Evolutionary conservation across 2,113 vertebrate genomes (phyloP).

Genomic region (Arvicanthis niloticus): DNA sequence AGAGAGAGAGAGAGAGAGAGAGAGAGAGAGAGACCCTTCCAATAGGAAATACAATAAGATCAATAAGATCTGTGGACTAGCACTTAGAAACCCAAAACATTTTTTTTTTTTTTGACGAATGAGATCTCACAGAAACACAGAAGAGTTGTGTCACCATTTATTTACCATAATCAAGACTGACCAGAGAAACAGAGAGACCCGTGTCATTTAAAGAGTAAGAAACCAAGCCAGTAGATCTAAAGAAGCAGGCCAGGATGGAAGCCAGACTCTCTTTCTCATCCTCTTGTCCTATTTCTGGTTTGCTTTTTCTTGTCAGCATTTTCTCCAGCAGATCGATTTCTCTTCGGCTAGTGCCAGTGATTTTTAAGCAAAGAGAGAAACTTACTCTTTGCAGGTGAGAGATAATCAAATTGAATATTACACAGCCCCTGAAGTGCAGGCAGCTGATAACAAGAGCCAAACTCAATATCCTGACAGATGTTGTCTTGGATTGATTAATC

Average conservation of each 20-base stretch:
- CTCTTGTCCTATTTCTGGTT: slow-evolving; percentile 80
- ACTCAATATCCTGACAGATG: slow-evolving; percentile 89
- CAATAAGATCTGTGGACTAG: background rate
- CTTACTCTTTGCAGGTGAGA: slow-evolving; percentile 85
- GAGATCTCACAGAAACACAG: slow-evolving; percentile 22
- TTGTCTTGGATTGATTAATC: slow-evolving; percentile 88
- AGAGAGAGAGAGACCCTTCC: too few species aligned
- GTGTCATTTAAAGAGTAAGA: slow-evolving; percentile 6
- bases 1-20: too few species aligned
- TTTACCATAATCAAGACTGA: slow-evolving; percentile 69
- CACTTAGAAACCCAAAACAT: background rate
- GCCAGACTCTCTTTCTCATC: slow-evolving; percentile 77
- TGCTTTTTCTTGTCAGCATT: slow-evolving; percentile 87
- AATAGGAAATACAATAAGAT: background rate
- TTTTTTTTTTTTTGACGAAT: background rate
- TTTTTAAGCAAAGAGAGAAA: slow-evolving; percentile 87
- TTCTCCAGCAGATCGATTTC: slow-evolving; percentile 83
- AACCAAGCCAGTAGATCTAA: slow-evolving; percentile 43
- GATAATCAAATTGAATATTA: slow-evolving; percentile 91
- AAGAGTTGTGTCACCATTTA: slow-evolving; percentile 39
- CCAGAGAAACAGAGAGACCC: slow-evolving; percentile 58
- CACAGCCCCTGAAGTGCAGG: slow-evolving; percentile 86
- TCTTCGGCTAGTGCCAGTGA: slow-evolving; percentile 83
- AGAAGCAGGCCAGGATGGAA: slow-evolving; percentile 47
- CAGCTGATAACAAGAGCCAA: slow-evolving; percentile 85